Evolutionary conservation across 2,113 vertebrate species (phyloP), one percentile per base, ranked within the genome.

Genomic region (Jaculus jaculus): DNA sequence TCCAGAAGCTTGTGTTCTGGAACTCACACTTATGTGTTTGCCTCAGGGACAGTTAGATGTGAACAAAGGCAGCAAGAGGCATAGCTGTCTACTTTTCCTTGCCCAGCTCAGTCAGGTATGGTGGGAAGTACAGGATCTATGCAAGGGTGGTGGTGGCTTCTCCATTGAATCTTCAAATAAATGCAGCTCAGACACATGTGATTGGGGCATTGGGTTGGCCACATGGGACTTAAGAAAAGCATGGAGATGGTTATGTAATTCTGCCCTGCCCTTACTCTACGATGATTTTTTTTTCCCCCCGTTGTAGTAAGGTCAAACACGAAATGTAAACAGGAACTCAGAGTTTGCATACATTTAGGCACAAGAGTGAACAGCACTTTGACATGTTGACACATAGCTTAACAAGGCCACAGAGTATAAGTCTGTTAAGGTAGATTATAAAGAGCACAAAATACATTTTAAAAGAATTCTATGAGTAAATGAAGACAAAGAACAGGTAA

Each of bases 81-180:
- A 73, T 8, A 39, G 30, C 66, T 24, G 13, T 32, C 28, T 2
- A 18, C 8, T 2, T 9, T 20, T 21, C n/a, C 18, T 65, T 58
- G 32, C 11, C 1, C 15, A 21, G 63, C 37, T 78, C 39, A 28
- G 6, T 42, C 65, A 39, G 60, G 16, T 54, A 12, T 54, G 54
- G 54, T 54, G 54, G 54, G 5, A 21, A 17, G 12, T 5, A 37
- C 5, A 32, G 11, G 6, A 66, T 30, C 23, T 39, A 10, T 18
- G 61, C 51, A 5, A 2, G 0, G 7, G 30, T 21, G 20, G 6
- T 4, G 0, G 0, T 0, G 24, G 5, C 18, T 21, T 24, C 15
- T 30, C 54, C 5, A 4, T 30, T 4, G 63, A 8, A 12, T 58
- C 63, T n/a, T 1, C 18, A 12, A 8, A n/a, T 11, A 16, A 80